Evolutionary conservation across 2,797 vertebrate genomes (phyloP), one percentile per base, ranked within the genome.

Genomic region (Sebastes matsubarae): DNA sequence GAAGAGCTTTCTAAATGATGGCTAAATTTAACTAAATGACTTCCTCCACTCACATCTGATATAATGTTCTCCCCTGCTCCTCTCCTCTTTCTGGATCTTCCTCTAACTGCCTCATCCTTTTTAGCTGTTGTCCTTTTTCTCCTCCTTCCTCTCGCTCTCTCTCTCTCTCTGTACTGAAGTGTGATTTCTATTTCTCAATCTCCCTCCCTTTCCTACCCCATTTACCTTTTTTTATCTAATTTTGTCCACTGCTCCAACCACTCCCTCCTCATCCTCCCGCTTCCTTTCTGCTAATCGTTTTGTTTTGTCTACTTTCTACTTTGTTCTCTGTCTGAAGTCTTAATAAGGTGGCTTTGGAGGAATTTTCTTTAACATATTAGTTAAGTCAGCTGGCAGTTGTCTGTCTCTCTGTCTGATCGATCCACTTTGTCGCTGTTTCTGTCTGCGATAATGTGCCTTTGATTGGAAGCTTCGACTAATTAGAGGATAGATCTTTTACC

Each of bases 21-120:
- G 92, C 93, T 95, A 95, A 94, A 94, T 94, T 95, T 94, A 94
- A 93, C 93, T 91, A 92, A 94, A 95, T 91, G 86, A 95, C 93
- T 94, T 94, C 94, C 93, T 94, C 92, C 89, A 88, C 91, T 94
- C 91, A 88, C 71, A 91, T 91, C 85, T 92, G 90, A 94, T 93
- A 92, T 89, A 90, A 94, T 93, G 89, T 84, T 88, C 89, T 87
- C 82, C 83, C 73, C 79, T 79, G 82, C 84, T 90, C 81, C 67
- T 79, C 81, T 87, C 76, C 73, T 72, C 74, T 75, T 75, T 81
- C 80, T 86, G 77, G 38, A 87, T 89, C 74, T 69, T 71, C 80
- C 89, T 86, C 75, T 90, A 85, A 46, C 72, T 68, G 80, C 84
- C 61, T 90, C 88, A 86, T 90, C 90, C 88, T 87, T 89, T 91